Evolutionary conservation across 2,888 invertebrate genomes (phyloP).

Genomic region (Andrena dorsata): DNA sequence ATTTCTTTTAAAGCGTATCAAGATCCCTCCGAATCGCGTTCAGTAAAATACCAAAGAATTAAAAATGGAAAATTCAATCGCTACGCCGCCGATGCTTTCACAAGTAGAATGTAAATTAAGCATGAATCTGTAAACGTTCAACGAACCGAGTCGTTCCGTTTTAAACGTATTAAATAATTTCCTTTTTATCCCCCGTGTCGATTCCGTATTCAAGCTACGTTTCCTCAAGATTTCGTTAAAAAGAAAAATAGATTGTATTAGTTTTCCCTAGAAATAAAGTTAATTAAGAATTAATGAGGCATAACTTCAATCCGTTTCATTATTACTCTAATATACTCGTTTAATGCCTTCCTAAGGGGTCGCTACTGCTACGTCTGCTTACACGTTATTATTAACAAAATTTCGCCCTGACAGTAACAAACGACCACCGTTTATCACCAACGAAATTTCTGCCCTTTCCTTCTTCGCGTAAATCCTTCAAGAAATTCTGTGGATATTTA

Average conservation of each 20-base stretch:
- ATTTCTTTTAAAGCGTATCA: not conserved
- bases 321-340: constrained; percentile 26
- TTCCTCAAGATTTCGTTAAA: constrained; percentile 2
- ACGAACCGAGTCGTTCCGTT: constrained; percentile 1
- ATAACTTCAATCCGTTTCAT: constrained; percentile 26
- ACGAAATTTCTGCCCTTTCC: constrained; percentile 10
- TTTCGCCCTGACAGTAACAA: not conserved
- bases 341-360: constrained; percentile 45
- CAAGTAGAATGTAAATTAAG: constrained; percentile 5
- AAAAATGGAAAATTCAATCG: not conserved
- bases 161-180: not conserved
- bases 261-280: constrained; percentile 32
- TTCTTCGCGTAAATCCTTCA: not conserved
- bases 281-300: constrained; percentile 34
- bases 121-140: not conserved
- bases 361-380: constrained; percentile 26
- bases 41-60: not conserved
- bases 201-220: not conserved
- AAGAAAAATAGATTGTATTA: constrained; percentile 14
- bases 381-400: constrained; percentile 34
- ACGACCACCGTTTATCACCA: not conserved
- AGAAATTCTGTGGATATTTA: too few relatives aligned
- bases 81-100: not conserved
- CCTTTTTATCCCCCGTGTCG: not conserved
- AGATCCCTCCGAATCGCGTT: not conserved